Base-by-base conservation (phyloP, 2,113 vertebrate species). In the Hydrochoerus hydrochaeris region DNA sequence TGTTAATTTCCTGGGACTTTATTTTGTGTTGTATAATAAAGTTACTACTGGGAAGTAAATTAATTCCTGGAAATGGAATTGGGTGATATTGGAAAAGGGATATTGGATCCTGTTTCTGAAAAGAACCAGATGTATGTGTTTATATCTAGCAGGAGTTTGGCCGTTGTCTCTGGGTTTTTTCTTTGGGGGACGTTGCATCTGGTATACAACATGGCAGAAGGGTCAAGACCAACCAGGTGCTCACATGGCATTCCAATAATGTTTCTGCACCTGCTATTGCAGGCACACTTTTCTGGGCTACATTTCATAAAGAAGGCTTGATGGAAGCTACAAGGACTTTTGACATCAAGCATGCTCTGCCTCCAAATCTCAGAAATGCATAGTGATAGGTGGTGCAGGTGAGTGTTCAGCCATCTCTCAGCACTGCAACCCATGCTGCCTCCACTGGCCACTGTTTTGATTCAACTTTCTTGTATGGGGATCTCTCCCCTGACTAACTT, bases 1-100 rank as follows among this genome's bases (percentile, higher is more conserved):
- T 96, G 87, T 93, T 97, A 38, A 96, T 96, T 97, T 95, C 44
- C 84, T 85, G n/a, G 75, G 28, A 85, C 63, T 92, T 80, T 44
- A 82, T 62, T 82, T 44, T 10, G 30, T 38, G 38, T 94, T 96
- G 85, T 41, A 49, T 84, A 96, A 96, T 87, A 88, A 86, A 93
- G 49, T 62, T 16, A 46, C 67, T 84, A 26, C 32, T 13, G 63
- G 62, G n/a, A 77, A 57, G 6, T 35, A 20, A 86, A 71, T 88
- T 71, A 83, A 78, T 35, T 69, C 67, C 35, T 69, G 67, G 17
- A 38, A 69, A 69, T n/a, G 67, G 67, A 69, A 20, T 69, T 17
- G 35, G 67, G 17, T 4, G 35, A 35, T 7, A 38, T n/a, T 24
- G 32, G 65, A 63, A 86, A 83, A 10, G 86, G 9, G 12, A 52